Evolutionary conservation across 1,140 invertebrate genomes (phyloP), one percentile per base, ranked within the genome.

Genomic region (Armadillidium nasatum): DNA sequence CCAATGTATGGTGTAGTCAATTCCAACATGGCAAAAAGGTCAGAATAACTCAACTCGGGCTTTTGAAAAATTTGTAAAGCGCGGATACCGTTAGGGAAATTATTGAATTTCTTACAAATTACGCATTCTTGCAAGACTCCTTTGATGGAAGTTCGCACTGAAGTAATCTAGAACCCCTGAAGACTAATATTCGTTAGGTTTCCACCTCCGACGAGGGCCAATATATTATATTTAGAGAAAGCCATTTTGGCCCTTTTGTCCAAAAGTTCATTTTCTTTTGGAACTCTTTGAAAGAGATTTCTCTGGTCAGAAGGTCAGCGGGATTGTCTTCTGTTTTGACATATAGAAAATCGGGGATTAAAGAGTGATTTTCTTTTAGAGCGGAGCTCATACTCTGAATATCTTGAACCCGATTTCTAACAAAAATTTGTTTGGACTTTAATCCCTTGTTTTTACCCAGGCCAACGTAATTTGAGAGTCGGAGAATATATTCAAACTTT

Each of bases 1-100:
- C 13, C 13, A 73, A 54, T 54, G 44, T 13, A 23, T 60, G 7
- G 45, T 73, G 19, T 60, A 54, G 21, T 54, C 72, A 13, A 73
- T 19, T 4, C n/a, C 72, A 7, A 54, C n/a, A 60, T 73, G 43
- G 10, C 19, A 3, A 21, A 19, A 73, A 10, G 72, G 46, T 7
- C 2, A 0, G 4, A 50, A 11, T 4, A 22, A 22, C 13, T 19
- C 50, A 0, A 73, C 72, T 22, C 45, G 4, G 13, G 33, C 72
- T 2, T 13, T 22, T 7, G 10, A 23, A 10, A 33, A 50, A 22
- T 54, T 33, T 10, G 72, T 50, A 0, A 10, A 33, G 9, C 0
- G 10, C 10, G 72, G 33, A 54, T 33, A 15, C 19, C 13, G 19
- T 50, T 50, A 73, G 15, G 15, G 7, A 13, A 10, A 7, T 4